A percentile compares a stretch with the other conserved stretches of the same genome.
These are phyloP conservation scores for Drosophila elegans DNA, from an alignment of 1,140 invertebrate species.

Conservation along the genomic window DNA sequence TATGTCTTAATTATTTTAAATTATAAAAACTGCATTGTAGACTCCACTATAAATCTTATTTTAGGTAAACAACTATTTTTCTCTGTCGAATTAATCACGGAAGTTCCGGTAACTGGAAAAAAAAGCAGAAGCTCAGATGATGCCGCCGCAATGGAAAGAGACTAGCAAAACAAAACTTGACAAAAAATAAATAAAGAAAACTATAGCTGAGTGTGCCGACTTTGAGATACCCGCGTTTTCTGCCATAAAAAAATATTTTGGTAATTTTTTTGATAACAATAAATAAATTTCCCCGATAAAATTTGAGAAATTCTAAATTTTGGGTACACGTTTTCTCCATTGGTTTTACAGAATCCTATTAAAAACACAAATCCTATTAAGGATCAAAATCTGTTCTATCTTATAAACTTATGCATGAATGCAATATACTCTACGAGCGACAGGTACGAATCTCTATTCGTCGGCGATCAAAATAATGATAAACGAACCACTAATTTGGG, in stretches of 20 bases:
- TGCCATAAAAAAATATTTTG: too few species aligned
- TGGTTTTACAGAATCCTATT: too few species aligned
- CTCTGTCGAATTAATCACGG: not conserved
- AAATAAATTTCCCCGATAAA: too few species aligned
- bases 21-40: too few species aligned
- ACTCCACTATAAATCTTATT: too few species aligned
- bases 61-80: constrained; percentile 2
- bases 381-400: not conserved
- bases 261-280: too few species aligned
- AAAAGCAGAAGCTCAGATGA: constrained; percentile 9
- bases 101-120: constrained; percentile 28
- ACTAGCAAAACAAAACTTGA: constrained; percentile 26
- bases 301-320: too few species aligned
- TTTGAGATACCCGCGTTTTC: not conserved
- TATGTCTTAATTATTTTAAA: too few species aligned
- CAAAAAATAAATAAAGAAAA: constrained; percentile 8
- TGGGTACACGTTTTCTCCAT: too few species aligned
- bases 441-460: not conserved
- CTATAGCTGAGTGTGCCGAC: not conserved
- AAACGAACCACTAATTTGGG: constrained; percentile 47
- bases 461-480: constrained; percentile 28
- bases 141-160: constrained; percentile 1
- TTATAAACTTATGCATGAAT: not conserved
- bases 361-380: too few species aligned
- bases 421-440: not conserved